Percentiles rank a stretch among this genome's conserved stretches.
phyloP scores from a whole-genome alignment of 2,797 vertebrate species.

The Tympanoctomys barrerae region DNA sequence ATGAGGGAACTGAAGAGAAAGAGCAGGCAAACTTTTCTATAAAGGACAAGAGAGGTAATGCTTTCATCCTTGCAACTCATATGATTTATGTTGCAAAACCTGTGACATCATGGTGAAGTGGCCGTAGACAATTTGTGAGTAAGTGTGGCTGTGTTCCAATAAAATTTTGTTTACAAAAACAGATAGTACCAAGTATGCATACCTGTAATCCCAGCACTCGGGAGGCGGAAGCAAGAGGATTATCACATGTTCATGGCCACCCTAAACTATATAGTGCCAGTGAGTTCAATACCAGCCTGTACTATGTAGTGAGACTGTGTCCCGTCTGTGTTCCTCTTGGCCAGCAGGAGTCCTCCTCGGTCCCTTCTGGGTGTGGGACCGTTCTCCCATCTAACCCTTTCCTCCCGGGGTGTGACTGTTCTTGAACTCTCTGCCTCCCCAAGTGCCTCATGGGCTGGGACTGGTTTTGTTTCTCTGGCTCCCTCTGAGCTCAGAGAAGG shows the following conservation, averaged over 20 bases:
- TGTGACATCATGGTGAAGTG: background rate
- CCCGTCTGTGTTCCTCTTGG: background rate
- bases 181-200: background rate
- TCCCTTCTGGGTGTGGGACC: accelerated
- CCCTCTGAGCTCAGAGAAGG: too few species aligned
- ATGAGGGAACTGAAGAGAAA: conserved; percentile 37
- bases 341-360: accelerated
- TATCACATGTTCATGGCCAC: too few species aligned
- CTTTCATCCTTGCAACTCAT: conserved; percentile 14
- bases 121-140: background rate
- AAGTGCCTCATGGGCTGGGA: too few species aligned
- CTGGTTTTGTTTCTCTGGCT: too few species aligned
- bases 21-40: background rate
- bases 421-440: background rate
- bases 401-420: background rate
- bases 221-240: too few species aligned
- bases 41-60: conserved; percentile 27
- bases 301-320: too few species aligned
- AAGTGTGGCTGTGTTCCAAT: background rate
- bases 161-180: conserved; percentile 65
- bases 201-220: too few species aligned
- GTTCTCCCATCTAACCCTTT: background rate
- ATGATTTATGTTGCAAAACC: background rate
- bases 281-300: too few species aligned
- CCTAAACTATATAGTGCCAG: too few species aligned